These are phyloP conservation scores for Tapirus indicus DNA, from an alignment of 2,797 vertebrate species.

Conservation along the genomic window DNA sequence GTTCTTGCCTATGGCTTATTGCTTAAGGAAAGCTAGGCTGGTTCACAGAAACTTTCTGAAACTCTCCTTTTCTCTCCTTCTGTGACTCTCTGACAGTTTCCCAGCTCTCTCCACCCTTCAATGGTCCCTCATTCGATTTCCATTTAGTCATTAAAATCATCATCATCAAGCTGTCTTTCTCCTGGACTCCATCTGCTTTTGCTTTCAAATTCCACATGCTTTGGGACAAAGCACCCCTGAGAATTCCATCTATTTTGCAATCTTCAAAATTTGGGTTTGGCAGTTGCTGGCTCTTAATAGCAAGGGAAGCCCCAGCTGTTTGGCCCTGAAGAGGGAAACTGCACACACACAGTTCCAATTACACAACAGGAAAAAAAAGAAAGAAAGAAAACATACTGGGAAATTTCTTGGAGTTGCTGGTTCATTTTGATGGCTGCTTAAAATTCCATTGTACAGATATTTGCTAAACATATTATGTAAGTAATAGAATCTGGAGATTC, in stretches of 20 bases:
- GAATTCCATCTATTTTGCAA: slow-evolving; percentile 61
- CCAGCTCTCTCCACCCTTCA: neutral
- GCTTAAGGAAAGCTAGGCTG: slow-evolving; percentile 3
- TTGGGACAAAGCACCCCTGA: slow-evolving; percentile 50
- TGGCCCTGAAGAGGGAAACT: neutral
- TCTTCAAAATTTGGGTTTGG: slow-evolving; percentile 42
- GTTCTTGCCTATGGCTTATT: slow-evolving; percentile 23
- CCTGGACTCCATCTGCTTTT: slow-evolving; percentile 69
- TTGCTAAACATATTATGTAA: neutral
- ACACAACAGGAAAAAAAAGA: neutral
- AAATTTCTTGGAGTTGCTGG: neutral
- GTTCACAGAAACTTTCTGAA: slow-evolving; percentile 51
- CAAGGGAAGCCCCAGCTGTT: slow-evolving; percentile 38
- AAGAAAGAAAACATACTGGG: neutral
- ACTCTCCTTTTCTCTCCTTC: neutral
- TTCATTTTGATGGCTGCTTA: slow-evolving; percentile 33
- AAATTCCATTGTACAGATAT: neutral
- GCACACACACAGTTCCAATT: neutral
- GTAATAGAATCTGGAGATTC: neutral
- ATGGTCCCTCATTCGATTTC: slow-evolving; percentile 38
- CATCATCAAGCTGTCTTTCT: slow-evolving; percentile 70
- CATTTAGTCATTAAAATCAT: slow-evolving; percentile 76
- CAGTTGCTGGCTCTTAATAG: slow-evolving; percentile 56
- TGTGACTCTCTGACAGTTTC: slow-evolving; percentile 39
- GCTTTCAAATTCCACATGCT: slow-evolving; percentile 74